These are phyloP conservation scores for Siphonodentalium dalli DNA, from an alignment of 2,888 invertebrate species.

Conservation along the genomic window DNA sequence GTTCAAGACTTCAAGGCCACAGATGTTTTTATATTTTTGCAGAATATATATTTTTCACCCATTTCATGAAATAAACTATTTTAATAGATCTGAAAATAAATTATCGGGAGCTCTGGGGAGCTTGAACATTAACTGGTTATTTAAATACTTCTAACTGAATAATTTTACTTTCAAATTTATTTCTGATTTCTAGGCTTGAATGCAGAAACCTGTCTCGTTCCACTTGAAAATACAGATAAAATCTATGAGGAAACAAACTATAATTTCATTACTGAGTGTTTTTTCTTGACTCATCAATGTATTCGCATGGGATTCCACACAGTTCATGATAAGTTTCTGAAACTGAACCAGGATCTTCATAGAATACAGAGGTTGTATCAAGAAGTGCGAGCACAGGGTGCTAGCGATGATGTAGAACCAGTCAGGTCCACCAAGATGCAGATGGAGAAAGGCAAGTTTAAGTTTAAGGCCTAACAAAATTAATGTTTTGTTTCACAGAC, in stretches of 20 bases:
- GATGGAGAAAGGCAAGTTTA: constrained; percentile 58
- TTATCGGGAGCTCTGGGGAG: too few species aligned
- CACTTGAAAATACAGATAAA: constrained; percentile 66
- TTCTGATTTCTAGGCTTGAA: constrained; percentile 33
- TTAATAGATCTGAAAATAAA: too few species aligned
- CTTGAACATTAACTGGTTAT: not conserved
- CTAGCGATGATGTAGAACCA: constrained; percentile 69
- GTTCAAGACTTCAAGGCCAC: too few species aligned
- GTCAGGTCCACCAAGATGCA: constrained; percentile 51
- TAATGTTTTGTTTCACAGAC: too few species aligned
- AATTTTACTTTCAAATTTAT: not conserved
- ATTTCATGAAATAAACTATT: too few species aligned
- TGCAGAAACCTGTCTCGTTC: constrained; percentile 84
- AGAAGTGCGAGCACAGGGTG: constrained; percentile 72
- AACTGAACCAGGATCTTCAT: constrained; percentile 73
- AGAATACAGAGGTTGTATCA: constrained; percentile 78
- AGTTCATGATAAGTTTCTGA: constrained; percentile 68
- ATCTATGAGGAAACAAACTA: constrained; percentile 34
- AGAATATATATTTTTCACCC: too few species aligned
- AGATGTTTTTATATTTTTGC: too few species aligned
- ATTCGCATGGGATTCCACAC: constrained; percentile 75
- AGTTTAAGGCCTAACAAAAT: too few species aligned
- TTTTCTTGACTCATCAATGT: constrained; percentile 87
- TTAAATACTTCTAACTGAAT: not conserved
- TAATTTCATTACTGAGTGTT: constrained; percentile 85